phyloP scores from a whole-genome alignment of 2,797 vertebrate species.

The Stomatorhinus walkeri region DNA sequence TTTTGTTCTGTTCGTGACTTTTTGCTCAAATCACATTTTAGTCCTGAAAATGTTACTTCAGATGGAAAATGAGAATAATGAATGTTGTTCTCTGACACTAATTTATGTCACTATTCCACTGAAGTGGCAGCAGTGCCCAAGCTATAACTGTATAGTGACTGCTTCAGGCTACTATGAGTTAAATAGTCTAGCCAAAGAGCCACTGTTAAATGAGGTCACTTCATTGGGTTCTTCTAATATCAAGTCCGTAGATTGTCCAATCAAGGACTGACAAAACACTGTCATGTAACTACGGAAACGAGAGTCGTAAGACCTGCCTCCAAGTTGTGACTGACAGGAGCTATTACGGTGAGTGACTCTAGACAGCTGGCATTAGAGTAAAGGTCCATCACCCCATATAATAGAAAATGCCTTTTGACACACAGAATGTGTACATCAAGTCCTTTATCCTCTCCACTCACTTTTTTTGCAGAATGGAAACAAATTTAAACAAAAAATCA shows the following conservation, averaged over 20 bases:
- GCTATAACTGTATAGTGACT: background rate
- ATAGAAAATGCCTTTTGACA: constrained; percentile 6
- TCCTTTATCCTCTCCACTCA: background rate
- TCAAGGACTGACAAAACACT: constrained; percentile 22
- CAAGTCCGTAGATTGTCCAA: background rate
- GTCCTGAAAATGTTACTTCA: background rate
- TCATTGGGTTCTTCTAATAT: background rate
- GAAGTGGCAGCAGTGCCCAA: background rate
- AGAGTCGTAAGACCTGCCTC: constrained; percentile 18
- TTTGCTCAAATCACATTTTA: background rate
- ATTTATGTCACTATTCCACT: background rate
- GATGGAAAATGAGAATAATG: background rate
- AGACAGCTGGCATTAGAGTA: background rate
- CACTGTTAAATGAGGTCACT: background rate
- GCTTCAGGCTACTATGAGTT: background rate
- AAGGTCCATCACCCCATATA: background rate
- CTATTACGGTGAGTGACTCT: constrained; percentile 22
- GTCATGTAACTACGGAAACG: constrained; percentile 14
- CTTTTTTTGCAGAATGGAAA: background rate
- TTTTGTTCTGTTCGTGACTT: background rate
- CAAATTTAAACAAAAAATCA: background rate
- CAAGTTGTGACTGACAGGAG: constrained; percentile 24
- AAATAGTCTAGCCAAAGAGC: background rate
- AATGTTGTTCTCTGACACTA: background rate
- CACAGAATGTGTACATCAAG: constrained; percentile 16